Base-by-base conservation (phyloP, 2,888 invertebrate genomes). In the Hydropsyche betteni region DNA sequence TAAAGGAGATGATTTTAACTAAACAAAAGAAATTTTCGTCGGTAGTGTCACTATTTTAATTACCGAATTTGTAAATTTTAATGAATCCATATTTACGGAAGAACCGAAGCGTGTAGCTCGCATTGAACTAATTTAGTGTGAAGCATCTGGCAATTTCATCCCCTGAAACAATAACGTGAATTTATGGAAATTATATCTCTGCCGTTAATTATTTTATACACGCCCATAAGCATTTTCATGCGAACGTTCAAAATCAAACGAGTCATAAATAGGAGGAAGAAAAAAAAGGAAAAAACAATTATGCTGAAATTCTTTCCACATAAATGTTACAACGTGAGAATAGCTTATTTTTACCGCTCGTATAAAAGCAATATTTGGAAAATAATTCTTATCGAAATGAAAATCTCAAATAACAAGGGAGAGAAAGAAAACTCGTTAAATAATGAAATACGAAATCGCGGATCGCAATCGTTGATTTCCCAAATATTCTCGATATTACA, bases 81-180 rank as follows among this genome's bases (percentile, higher is more conserved):
- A 64, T 64, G 36, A 8, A 12, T 24, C 64, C 36, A 64, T 64
- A 64, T 64, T 64, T 64, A 34, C 12, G 36, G 64, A 64, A 34
- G 64, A 64, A 64, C 34, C 36, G 64, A 64, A 64, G 64, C 64
- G 64, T 64, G 64, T n/a, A 36, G 64, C 34, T 64, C 36, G 64
- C 34, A 64, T 36, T 64, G 64, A 64, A 64, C 64, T 64, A 64
- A 64, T 64, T 64, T 64, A 64, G 33, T 64, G 64, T 64, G 36
- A 64, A 64, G 36, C 64, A 64, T 64, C 58, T 58, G 58, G 14
- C 24, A 58, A 58, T 16, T 58, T 58, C 24, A 16, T 58, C 58
- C 64, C 10, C 61, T n/a, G 64, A 64, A 58, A 58, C 16, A 58
- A 58, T 16, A 58, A 14, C 8, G 24, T 8, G 24, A 58, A 16